Conservation (phyloP, 2,113 vertebrate species). For the Tupaia tana region DNA sequence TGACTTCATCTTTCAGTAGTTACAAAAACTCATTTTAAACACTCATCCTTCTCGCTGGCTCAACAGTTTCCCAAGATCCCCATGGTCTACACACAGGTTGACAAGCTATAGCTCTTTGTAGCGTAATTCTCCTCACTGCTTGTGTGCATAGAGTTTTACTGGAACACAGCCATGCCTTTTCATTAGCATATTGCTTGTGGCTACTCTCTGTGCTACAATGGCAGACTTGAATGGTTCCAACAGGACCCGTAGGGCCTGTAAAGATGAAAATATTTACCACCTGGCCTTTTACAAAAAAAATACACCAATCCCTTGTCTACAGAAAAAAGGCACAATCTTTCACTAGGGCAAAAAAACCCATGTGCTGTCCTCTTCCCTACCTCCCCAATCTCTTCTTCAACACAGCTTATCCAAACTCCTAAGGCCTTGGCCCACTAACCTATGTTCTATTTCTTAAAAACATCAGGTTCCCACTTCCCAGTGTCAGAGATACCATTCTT, state of each 20-base stretch:
- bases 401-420: neutral
- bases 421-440: neutral
- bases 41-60: neutral
- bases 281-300: neutral
- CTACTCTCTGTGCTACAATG: neutral
- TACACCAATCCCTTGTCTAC: neutral
- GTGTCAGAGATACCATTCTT: neutral
- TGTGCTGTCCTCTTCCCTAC: neutral
- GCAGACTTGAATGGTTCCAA: neutral
- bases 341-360: neutral
- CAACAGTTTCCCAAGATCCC: neutral
- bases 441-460: neutral
- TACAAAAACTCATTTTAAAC: neutral
- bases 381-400: neutral
- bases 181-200: neutral
- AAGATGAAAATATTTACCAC: constrained; percentile 25
- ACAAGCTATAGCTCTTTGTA: neutral
- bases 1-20: neutral
- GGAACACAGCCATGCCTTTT: neutral
- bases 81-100: neutral
- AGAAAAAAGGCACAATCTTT: neutral
- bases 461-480: neutral
- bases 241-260: neutral
- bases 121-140: neutral
- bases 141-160: neutral